These are phyloP conservation scores for Argynnis bischoffii DNA, from an alignment of 2,888 invertebrate genomes.

Conservation along the genomic window DNA sequence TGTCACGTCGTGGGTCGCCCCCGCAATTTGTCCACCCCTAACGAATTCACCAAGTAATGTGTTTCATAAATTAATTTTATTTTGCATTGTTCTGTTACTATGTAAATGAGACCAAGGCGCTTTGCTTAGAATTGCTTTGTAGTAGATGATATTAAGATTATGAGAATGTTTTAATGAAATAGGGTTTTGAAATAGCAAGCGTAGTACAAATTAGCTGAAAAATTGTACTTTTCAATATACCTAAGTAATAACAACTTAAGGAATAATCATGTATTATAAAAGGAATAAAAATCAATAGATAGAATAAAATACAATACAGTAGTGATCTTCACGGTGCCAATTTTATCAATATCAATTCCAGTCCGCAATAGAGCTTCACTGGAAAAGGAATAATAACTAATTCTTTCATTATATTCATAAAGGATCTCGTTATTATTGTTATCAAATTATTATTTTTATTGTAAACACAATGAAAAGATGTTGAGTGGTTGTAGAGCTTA, in stretches of 20 bases:
- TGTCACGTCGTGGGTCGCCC: constrained; percentile 53
- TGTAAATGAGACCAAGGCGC: constrained; percentile 47
- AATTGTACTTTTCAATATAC: neutral
- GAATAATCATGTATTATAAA: neutral
- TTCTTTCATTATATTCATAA: constrained; percentile 19
- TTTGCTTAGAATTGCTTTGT: constrained; percentile 25
- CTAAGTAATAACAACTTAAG: neutral
- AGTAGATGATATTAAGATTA: constrained; percentile 12
- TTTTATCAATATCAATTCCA: neutral
- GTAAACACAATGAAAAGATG: constrained; percentile 15
- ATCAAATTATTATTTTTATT: constrained; percentile 29
- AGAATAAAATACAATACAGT: neutral
- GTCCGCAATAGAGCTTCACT: no score
- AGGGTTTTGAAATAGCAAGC: neutral
- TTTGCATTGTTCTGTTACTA: constrained; percentile 54
- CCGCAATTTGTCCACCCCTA: constrained; percentile 65
- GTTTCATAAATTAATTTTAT: constrained; percentile 69
- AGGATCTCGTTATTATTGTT: constrained; percentile 27
- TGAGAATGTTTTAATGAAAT: constrained; percentile 1
- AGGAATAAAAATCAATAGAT: neutral
- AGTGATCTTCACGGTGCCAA: neutral
- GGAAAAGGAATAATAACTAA: constrained; percentile 22
- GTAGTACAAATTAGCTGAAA: neutral
- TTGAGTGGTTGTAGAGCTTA: constrained; percentile 7
- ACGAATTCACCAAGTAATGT: constrained; percentile 64